These are phyloP conservation scores for Achlya flavicornis DNA, from an alignment of 2,888 invertebrate species.

Conservation along the genomic window DNA sequence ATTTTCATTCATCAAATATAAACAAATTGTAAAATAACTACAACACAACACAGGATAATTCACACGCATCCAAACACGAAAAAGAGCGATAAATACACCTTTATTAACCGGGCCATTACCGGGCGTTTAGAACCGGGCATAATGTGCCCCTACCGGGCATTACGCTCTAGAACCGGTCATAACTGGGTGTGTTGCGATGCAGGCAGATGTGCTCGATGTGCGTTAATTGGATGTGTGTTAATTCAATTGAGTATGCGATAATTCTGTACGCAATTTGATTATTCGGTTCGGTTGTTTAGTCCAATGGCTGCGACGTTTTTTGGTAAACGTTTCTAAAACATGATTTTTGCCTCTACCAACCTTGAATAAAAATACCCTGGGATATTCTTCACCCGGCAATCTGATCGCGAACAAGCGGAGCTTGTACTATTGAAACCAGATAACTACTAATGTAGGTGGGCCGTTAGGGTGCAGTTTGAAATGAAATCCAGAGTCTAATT, in stretches of 20 bases:
- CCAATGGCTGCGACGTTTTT: neutral
- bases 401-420: no score
- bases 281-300: neutral
- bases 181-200: constrained; percentile 27
- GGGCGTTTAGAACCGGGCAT: constrained; percentile 38
- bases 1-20: neutral
- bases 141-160: constrained; percentile 32
- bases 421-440: no score
- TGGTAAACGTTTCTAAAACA: neutral
- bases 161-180: constrained; percentile 31
- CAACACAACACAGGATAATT: neutral
- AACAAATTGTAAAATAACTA: constrained; percentile 1
- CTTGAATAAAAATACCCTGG: no score
- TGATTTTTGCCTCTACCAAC: neutral
- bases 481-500: no score
- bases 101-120: constrained; percentile 40
- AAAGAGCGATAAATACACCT: constrained; percentile 41
- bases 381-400: no score
- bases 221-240: constrained; percentile 32
- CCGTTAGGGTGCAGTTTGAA: no score
- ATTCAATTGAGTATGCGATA: constrained; percentile 27
- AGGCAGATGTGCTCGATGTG: constrained; percentile 31
- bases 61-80: constrained; percentile 16
- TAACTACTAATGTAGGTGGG: no score
- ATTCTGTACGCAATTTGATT: neutral